Conservation (phyloP, 2,888 invertebrate species). For the Drosophila phalerata region DNA sequence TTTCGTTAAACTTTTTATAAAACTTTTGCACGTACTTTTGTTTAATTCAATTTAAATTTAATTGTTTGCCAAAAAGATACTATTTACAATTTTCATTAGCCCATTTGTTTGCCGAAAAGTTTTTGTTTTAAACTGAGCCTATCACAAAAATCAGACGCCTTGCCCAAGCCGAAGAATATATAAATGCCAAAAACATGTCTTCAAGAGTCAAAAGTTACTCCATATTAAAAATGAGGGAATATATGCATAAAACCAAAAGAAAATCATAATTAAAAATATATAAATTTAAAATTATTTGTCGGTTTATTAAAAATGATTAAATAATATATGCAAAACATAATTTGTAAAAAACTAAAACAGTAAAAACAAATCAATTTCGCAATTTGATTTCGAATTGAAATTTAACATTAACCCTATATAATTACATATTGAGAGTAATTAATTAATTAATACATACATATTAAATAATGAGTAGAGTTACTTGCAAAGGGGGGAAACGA, state of each 20-base stretch:
- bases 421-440: constrained; percentile 19
- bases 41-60: constrained; percentile 22
- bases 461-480: constrained; percentile 73
- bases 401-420: constrained; percentile 51
- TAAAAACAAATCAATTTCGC: constrained; percentile 69
- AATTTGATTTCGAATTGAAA: constrained; percentile 57
- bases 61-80: constrained; percentile 60
- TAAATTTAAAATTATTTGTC: constrained; percentile 50
- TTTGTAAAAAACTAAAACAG: constrained; percentile 66
- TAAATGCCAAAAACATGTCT: constrained; percentile 51
- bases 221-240: constrained; percentile 24
- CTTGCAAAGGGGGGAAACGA: constrained; percentile 47
- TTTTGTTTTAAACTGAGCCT: constrained; percentile 54
- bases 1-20: constrained; percentile 71
- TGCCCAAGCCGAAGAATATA: constrained; percentile 64
- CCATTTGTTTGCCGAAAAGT: constrained; percentile 49
- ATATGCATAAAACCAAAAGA: constrained; percentile 9
- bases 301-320: constrained; percentile 74
- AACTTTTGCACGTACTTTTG: constrained; percentile 79
- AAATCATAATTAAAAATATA: constrained; percentile 13
- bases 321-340: constrained; percentile 75
- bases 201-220: constrained; percentile 35
- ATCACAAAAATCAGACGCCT: constrained; percentile 77
- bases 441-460: constrained; percentile 44
- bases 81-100: constrained; percentile 56